Evolutionary conservation across 2,113 vertebrate species (phyloP), one percentile per base, ranked within the genome.

Genomic region (Andinoacara biseriatus): DNA sequence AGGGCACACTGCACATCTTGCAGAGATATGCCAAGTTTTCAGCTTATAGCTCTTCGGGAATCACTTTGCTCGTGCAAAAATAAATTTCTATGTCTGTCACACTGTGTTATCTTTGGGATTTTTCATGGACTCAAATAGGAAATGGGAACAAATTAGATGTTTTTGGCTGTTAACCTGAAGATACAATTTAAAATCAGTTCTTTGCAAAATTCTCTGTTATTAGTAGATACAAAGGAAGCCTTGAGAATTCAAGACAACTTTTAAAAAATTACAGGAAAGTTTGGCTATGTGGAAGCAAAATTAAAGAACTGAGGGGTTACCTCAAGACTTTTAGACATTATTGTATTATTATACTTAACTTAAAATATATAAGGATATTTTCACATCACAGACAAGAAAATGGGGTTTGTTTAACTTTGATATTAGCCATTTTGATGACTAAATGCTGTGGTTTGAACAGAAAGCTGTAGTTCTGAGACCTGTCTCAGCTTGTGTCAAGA

Each of bases 401-500:
- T 2, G 5, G 2, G 31, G n/a, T 46, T 57, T 24, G 20, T 72
- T 61, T 14, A 74, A 13, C 63, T 74, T 46, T 76, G n/a, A 33
- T 24, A 52, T 24, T 29, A 72, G 31, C 20, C 31, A 38, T n/a
- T 83, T 35, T 60, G 17, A 58, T 38, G 79, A 56, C 40, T 20
- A 60, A 76, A 15, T 52, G 29, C 13, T 83, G 80, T n/a, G 49
- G 11, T 81, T 54, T 74, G 59, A 84, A 62, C 49, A 79, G 75
- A 84, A 62, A 56, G 17, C 58, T 3, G 5, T 6, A 72, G 22
- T 59, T 86, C 49, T 85, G 33, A 86, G 49, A 97, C 96, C 96
- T 96, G 96, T 96, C 82, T 95, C 89, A 4, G 86, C 90, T 57
- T 89, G 56, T 46, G 90, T 92, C 31, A 89, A 87, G 20, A 84